A percentile compares a stretch with the other conserved stretches of the same genome.
Conservation (phyloP, 2,113 vertebrate genomes). For the Naja naja region DNA sequence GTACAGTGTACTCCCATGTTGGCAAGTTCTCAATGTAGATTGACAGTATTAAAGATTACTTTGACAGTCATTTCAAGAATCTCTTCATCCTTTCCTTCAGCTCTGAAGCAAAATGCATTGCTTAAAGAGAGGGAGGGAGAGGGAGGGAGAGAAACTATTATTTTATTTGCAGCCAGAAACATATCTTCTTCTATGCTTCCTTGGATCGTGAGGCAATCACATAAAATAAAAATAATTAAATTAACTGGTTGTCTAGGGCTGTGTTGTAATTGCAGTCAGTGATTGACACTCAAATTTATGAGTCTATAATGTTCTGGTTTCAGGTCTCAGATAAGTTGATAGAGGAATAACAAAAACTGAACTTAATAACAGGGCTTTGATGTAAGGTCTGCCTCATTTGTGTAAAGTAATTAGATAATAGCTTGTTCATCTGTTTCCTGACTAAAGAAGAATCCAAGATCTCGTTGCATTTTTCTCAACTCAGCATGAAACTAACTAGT, state of each 20-base stretch:
- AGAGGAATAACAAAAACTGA: slow-evolving; percentile 21
- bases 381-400: slow-evolving; percentile 17
- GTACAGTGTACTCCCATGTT: neutral
- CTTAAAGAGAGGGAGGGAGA: neutral
- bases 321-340: slow-evolving; percentile 36
- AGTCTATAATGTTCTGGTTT: slow-evolving; percentile 53
- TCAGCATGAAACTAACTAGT: slow-evolving; percentile 23
- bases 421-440: slow-evolving; percentile 30
- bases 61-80: neutral
- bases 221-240: slow-evolving; percentile 51
- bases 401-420: slow-evolving; percentile 25
- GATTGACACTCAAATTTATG: slow-evolving; percentile 38
- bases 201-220: slow-evolving; percentile 10
- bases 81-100: neutral
- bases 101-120: neutral
- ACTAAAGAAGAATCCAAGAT: slow-evolving; percentile 34
- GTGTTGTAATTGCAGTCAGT: slow-evolving; percentile 23
- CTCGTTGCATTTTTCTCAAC: slow-evolving; percentile 18
- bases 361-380: slow-evolving; percentile 38
- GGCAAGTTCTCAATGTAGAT: neutral
- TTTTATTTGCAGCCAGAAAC: slow-evolving; percentile 18
- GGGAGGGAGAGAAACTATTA: neutral
- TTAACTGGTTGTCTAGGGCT: slow-evolving; percentile 33
- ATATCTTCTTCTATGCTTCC: slow-evolving; percentile 11
- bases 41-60: neutral